Evolutionary conservation across 2,113 vertebrate genomes (phyloP).

Genomic region (Oryzias melastigma): DNA sequence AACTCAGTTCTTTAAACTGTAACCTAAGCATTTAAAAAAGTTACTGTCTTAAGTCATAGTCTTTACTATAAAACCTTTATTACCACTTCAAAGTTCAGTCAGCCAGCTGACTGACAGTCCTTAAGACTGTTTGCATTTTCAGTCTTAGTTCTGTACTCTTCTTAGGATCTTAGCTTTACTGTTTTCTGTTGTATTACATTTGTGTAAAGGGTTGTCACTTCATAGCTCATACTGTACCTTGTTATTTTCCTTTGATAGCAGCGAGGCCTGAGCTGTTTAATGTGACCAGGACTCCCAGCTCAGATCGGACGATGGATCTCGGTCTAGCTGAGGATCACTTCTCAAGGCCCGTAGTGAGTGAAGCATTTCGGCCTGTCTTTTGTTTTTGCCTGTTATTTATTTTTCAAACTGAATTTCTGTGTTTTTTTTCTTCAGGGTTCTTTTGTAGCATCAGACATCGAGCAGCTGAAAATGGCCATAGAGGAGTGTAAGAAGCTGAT

Average conservation of each 20-base stretch:
- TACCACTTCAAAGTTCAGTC: slow-evolving; percentile 28
- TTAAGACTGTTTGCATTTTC: slow-evolving; percentile 1
- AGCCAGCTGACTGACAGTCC: slow-evolving; percentile 8
- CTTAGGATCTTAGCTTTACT: no score
- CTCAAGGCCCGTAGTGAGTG: slow-evolving; percentile 87
- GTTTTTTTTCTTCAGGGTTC: slow-evolving; percentile 77
- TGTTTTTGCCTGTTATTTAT: not conserved
- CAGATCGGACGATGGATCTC: slow-evolving; percentile 85
- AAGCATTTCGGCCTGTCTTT: not conserved
- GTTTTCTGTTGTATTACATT: no score
- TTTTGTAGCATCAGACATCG: slow-evolving; percentile 86
- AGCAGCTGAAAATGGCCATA: slow-evolving; percentile 88
- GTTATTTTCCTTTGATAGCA: slow-evolving; percentile 65
- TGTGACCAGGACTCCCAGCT: slow-evolving; percentile 70
- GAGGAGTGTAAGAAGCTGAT: slow-evolving; percentile 92
- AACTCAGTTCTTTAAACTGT: no score
- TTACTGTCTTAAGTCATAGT: not conserved
- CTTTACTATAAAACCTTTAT: not conserved
- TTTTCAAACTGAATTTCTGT: not conserved
- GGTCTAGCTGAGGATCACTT: slow-evolving; percentile 95
- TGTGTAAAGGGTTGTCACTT: no score
- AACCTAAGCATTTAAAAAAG: no score
- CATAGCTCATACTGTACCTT: not conserved
- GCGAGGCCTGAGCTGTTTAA: slow-evolving; percentile 68
- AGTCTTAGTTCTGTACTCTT: no score